Conservation (phyloP, 2,113 vertebrate species). For the Brachyhypopomus gauderio region DNA sequence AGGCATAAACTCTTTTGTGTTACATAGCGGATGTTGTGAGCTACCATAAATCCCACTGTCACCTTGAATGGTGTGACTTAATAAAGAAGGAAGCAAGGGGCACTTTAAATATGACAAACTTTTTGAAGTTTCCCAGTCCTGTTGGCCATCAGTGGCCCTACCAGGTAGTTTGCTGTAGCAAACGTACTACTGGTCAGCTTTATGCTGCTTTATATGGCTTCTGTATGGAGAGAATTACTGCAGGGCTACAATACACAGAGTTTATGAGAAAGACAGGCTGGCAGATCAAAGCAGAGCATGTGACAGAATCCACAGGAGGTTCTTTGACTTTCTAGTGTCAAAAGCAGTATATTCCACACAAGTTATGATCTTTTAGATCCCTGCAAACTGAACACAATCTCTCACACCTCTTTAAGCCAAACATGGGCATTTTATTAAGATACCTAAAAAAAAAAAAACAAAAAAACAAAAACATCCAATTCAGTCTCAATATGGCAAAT, state of each 20-base stretch:
- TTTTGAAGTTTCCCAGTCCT: slow-evolving; percentile 39
- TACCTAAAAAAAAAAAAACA: neutral
- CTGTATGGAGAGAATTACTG: slow-evolving; percentile 53
- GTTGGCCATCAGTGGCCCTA: slow-evolving; percentile 23
- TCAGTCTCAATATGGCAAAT: neutral
- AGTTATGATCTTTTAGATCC: slow-evolving; percentile 79
- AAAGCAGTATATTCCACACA: slow-evolving; percentile 79
- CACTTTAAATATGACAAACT: slow-evolving; percentile 42
- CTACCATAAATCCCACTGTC: slow-evolving; percentile 33
- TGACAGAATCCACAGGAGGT: slow-evolving; percentile 83
- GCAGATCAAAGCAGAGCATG: slow-evolving; percentile 73
- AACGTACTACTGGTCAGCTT: slow-evolving; percentile 19
- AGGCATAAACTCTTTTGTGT: neutral
- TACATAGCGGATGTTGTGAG: neutral
- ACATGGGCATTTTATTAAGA: slow-evolving; percentile 13
- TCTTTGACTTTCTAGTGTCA: slow-evolving; percentile 77
- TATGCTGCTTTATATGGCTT: slow-evolving; percentile 13
- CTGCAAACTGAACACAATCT: slow-evolving; percentile 78
- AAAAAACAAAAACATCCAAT: neutral
- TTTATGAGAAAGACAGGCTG: slow-evolving; percentile 74
- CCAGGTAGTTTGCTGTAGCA: slow-evolving; percentile 28
- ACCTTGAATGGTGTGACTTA: slow-evolving; percentile 23
- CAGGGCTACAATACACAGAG: slow-evolving; percentile 62
- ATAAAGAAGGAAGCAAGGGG: slow-evolving; percentile 23
- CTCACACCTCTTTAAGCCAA: neutral